Conservation (phyloP, 2,888 invertebrate genomes). For the Drosophila subquinaria region DNA sequence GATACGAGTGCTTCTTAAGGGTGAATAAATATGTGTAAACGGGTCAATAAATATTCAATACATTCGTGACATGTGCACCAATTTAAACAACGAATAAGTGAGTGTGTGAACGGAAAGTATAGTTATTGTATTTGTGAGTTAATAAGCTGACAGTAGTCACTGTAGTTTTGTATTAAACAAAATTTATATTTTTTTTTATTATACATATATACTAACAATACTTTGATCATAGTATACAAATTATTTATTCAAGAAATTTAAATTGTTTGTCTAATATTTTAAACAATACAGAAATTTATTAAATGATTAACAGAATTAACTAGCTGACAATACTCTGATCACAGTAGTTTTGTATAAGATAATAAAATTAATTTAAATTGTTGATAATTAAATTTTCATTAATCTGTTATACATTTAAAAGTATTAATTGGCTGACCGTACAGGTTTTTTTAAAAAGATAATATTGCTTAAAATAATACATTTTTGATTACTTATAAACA, state of each 20-base stretch:
- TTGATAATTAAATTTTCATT: too few relatives aligned
- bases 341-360: background rate
- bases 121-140: background rate
- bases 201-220: background rate
- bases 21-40: constrained; percentile 1
- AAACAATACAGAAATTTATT: background rate
- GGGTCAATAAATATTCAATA: constrained; percentile 14
- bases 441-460: too few relatives aligned
- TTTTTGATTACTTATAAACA: too few relatives aligned
- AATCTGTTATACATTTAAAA: too few relatives aligned
- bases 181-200: too few relatives aligned
- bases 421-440: background rate
- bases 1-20: constrained; percentile 10
- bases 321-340: background rate
- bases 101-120: background rate
- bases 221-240: too few relatives aligned
- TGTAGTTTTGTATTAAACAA: too few relatives aligned
- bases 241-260: background rate
- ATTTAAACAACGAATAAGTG: constrained; percentile 5
- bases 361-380: too few relatives aligned
- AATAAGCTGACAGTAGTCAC: background rate
- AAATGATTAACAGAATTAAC: background rate
- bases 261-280: background rate
- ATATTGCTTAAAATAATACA: too few relatives aligned
- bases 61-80: background rate